Conservation (phyloP, 2,888 invertebrate species). For the Plagiodera versicolora region DNA sequence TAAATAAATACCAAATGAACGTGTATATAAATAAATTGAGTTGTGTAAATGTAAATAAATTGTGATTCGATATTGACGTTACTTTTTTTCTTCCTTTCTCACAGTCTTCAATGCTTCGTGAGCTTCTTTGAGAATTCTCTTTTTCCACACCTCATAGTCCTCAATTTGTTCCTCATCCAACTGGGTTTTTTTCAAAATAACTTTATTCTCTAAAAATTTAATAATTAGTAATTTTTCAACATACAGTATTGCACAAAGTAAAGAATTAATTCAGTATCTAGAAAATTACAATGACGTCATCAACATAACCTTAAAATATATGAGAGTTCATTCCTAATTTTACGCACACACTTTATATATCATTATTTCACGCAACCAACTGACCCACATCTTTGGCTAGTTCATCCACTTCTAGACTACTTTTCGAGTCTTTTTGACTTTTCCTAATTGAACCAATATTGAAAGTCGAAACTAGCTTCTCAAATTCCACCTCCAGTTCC, state of each 20-base stretch:
- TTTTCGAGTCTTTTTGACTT: conserved; percentile 13
- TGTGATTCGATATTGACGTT: background rate
- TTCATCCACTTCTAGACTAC: conserved; percentile 10
- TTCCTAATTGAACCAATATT: conserved; percentile 39
- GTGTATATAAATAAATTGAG: conserved; percentile 8
- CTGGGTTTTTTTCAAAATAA: conserved; percentile 34
- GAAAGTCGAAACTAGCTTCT: conserved; percentile 49
- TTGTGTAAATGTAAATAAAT: conserved; percentile 7
- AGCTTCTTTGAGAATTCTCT: conserved; percentile 60
- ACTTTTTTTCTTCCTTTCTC: too few species aligned
- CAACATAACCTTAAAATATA: too few species aligned
- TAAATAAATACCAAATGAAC: conserved; percentile 4
- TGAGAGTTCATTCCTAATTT: too few species aligned
- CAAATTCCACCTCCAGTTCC: conserved; percentile 63
- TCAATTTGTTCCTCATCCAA: conserved; percentile 53
- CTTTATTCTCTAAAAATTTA: conserved; percentile 21
- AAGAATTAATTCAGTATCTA: too few species aligned
- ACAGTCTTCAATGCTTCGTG: conserved; percentile 25
- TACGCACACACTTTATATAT: too few species aligned
- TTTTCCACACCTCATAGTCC: conserved; percentile 66
- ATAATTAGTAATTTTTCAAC: background rate
- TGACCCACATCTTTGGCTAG: conserved; percentile 14
- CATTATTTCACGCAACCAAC: background rate
- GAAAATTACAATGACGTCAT: too few species aligned
- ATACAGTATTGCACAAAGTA: too few species aligned